Evolutionary conservation across 2,888 invertebrate species (phyloP), one percentile per base, ranked within the genome.

Genomic region (Melitaea athalia): DNA sequence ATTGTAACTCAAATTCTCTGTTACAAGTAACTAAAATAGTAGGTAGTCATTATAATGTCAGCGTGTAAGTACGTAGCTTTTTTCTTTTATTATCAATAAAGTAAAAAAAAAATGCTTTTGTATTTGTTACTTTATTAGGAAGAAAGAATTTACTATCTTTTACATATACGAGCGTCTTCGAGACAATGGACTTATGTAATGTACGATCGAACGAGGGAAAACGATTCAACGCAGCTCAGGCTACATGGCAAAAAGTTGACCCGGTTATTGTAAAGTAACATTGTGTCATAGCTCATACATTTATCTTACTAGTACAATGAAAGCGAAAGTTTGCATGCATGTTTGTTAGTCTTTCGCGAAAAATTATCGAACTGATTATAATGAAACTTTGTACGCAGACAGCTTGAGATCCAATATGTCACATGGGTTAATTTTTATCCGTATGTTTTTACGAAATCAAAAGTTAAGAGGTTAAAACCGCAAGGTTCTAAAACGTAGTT

Each of bases 191-290:
- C n/a, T 55, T 55, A 55, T 55, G 55, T 55, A 55, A 55, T 33
- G 33, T n/a, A 38, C 55, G 55, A 33, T 55, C 14, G 31, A 55
- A 55, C 55, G 55, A 55, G 55, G 55, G 33, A 55, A 38, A 31
- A 55, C 33, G n/a, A 33, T 55, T 38, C 38, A 55, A 55, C n/a
- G 55, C 33, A 7, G 33, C 33, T 33, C 55, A n/a, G 14, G 24
- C 31, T 33, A 33, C 31, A 33, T 55, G 33, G 43, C 49, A 64
- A 64, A 64, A 64, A 64, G 50, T 24, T 64, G 59, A 50, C 59
- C 49, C 59, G 11, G 59, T 64, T 64, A 59, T 14, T n/a, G 33
- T 55, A n/a, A 31, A 53, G 31, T 38, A n/a, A 38, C 8, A 38
- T 55, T 55, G 55, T 55, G 33, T 55, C 33, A n/a, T n/a, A n/a